phyloP scores from a whole-genome alignment of 2,888 invertebrate species.

The Eupithecia inturbata region DNA sequence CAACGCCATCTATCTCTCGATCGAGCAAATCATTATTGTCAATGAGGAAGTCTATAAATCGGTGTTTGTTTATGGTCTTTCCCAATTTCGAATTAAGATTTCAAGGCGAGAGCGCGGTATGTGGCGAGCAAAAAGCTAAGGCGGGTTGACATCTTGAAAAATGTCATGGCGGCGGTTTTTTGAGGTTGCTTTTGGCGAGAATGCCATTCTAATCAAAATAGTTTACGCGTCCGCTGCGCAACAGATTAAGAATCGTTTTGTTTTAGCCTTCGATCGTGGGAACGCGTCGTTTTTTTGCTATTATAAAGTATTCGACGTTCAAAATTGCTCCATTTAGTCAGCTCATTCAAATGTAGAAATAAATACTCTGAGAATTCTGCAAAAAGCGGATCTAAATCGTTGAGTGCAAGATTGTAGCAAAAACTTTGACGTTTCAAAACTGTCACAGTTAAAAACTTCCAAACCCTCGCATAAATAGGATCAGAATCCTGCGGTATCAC shows the following conservation, averaged over 20 bases:
- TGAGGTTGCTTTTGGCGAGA: constrained; percentile 72
- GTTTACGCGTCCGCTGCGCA: constrained; percentile 73
- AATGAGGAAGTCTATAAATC: constrained; percentile 71
- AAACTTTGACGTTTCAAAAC: constrained; percentile 34
- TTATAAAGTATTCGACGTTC: constrained; percentile 33
- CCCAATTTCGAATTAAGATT: constrained; percentile 75
- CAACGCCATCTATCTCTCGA: constrained; percentile 56
- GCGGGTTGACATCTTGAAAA: constrained; percentile 77
- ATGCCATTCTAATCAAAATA: constrained; percentile 84
- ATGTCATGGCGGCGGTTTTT: constrained; percentile 72
- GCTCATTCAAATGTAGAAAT: constrained; percentile 31
- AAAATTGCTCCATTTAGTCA: constrained; percentile 37
- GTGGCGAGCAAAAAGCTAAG: constrained; percentile 70
- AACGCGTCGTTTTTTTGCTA: constrained; percentile 61
- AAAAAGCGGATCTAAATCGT: constrained; percentile 24
- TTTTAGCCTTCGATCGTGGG: constrained; percentile 64
- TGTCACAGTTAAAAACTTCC: constrained; percentile 34
- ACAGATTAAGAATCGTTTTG: constrained; percentile 59
- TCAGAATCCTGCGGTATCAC: constrained; percentile 39
- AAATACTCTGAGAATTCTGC: constrained; percentile 20
- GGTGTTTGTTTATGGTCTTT: constrained; percentile 57
- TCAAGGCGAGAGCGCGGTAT: constrained; percentile 73
- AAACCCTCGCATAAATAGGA: constrained; percentile 36
- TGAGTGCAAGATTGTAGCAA: constrained; percentile 18
- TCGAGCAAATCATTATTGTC: constrained; percentile 67